Conservation (phyloP, 2,113 vertebrate species). For the Semicossyphus pulcher region DNA sequence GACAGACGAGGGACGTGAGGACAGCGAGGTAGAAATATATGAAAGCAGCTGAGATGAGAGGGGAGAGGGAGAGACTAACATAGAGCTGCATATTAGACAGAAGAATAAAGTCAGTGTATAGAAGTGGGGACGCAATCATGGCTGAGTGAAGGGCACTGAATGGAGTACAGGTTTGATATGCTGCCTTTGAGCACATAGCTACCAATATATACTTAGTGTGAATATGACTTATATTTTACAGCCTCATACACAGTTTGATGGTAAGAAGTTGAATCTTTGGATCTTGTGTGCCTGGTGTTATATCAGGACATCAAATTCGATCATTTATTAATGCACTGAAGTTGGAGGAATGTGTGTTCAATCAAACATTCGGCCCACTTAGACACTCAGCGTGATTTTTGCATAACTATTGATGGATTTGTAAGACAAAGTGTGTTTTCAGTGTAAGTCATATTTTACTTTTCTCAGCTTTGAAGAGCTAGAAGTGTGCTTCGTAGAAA, state of each 20-base stretch:
- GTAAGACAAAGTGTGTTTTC: constrained; percentile 16
- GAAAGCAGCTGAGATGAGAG: neutral
- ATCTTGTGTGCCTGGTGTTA: constrained; percentile 4
- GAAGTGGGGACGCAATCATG: neutral
- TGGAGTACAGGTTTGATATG: constrained; percentile 1
- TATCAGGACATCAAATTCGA: constrained; percentile 5
- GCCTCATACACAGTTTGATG: neutral
- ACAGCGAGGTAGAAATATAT: neutral
- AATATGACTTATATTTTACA: constrained; percentile 4
- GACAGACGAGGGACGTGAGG: neutral
- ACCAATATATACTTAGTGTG: neutral
- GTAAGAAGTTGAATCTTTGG: neutral
- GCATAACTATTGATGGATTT: constrained; percentile 2
- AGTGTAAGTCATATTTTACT: neutral
- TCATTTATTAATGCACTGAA: constrained; percentile 17
- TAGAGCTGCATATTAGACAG: neutral
- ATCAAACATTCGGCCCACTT: constrained; percentile 49
- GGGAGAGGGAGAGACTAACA: neutral
- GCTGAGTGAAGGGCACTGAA: neutral
- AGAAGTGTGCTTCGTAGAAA: constrained; percentile 2
- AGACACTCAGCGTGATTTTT: constrained; percentile 7
- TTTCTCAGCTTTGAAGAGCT: neutral
- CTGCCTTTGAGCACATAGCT: constrained; percentile 3
- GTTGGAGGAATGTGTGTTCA: constrained; percentile 22
- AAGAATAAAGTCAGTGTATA: neutral